These are phyloP conservation scores for Tipula lateralis DNA, from an alignment of 2,888 invertebrate species.

Conservation along the genomic window DNA sequence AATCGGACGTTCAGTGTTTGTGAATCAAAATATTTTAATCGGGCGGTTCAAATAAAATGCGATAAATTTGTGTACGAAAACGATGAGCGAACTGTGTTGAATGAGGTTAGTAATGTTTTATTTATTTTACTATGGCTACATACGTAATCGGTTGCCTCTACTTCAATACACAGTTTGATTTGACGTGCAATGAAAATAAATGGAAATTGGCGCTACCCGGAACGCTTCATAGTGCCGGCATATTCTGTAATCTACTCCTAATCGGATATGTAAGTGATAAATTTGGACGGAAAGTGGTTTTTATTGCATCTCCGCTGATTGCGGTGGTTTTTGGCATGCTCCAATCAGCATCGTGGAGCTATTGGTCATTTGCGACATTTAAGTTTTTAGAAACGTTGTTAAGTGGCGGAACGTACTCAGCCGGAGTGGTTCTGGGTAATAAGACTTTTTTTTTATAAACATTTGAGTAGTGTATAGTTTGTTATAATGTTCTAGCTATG, in stretches of 20 bases:
- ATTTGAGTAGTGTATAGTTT: too few species aligned
- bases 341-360: neutral
- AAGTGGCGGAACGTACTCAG: neutral
- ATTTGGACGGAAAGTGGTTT: neutral
- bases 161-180: neutral
- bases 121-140: too few species aligned
- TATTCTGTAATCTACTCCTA: neutral
- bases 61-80: constrained; percentile 25
- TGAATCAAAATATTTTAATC: neutral
- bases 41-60: neutral
- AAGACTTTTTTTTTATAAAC: too few species aligned
- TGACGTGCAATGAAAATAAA: neutral
- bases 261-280: neutral
- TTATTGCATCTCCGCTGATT: neutral
- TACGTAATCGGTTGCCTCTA: neutral
- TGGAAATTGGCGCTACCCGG: neutral
- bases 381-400: neutral
- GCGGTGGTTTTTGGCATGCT: neutral
- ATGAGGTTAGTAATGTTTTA: neutral
- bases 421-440: neutral
- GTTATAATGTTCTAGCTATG: neutral
- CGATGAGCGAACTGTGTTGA: neutral
- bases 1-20: neutral
- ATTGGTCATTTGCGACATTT: neutral
- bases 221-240: neutral